These are phyloP conservation scores for Anthophora plumipes DNA, from an alignment of 2,888 invertebrate species.

Conservation along the genomic window DNA sequence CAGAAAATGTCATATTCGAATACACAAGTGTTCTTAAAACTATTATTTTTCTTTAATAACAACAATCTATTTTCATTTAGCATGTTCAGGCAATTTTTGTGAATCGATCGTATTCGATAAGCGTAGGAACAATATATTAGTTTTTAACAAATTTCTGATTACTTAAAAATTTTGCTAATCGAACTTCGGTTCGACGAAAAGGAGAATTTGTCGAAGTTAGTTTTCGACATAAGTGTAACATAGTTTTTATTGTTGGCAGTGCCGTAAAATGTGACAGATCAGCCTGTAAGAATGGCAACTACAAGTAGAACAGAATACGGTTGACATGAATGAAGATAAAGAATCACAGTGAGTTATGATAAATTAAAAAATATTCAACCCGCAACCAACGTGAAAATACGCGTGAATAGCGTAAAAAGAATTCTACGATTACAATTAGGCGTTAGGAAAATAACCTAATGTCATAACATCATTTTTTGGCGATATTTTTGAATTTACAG, in stretches of 20 bases:
- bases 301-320: conserved; percentile 78
- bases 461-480: conserved; percentile 19
- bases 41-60: background rate
- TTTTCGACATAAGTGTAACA: background rate
- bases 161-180: background rate
- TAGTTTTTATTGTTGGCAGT: conserved; percentile 31
- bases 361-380: conserved; percentile 8
- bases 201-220: background rate
- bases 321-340: conserved; percentile 81
- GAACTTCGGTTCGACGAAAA: background rate
- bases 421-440: background rate
- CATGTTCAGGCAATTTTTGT: background rate
- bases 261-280: conserved; percentile 58
- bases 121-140: background rate
- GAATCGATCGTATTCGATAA: background rate
- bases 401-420: background rate
- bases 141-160: background rate
- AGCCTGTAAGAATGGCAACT: conserved; percentile 79
- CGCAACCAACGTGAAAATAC: background rate
- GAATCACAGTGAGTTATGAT: conserved; percentile 79
- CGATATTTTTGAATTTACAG: conserved; percentile 60
- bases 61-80: conserved; percentile 5
- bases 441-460: conserved; percentile 69
- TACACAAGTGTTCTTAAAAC: conserved; percentile 27
- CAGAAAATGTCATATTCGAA: conserved; percentile 30